Base-by-base conservation (phyloP, 2,888 invertebrate genomes). In the Caenorhabditis sp. region DNA sequence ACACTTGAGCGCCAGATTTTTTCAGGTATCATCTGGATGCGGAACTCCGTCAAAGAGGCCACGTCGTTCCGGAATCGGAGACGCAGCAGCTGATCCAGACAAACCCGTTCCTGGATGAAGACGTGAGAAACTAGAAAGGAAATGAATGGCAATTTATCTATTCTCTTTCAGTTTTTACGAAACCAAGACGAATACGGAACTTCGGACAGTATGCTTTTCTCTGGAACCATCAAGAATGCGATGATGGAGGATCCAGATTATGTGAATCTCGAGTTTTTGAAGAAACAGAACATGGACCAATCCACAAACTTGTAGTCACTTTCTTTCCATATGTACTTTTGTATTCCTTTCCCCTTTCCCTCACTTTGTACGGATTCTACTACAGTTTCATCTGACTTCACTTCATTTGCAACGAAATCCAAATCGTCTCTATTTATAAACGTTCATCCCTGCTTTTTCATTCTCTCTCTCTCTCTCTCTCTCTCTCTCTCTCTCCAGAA, bases 221-320 rank as follows among this genome's bases (percentile, higher is more conserved):
- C 78, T 9, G 68, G 63, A 20, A 78, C 72, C 7, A 53, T 77
- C 35, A 76, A 65, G 35, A 63, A 71, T 11, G 56, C 48, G 2
- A 48, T 56, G 4, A 27, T 55, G 41, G 70, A 79, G 17, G 81
- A 81, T 20, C 81, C 81, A 7, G 75, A 78, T 24, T 81, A 81
- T 58, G 81, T 79, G 20, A 81, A 81, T 63, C 72, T 81, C 20
- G 81, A 81, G 30, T 78, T 61, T 66, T 46, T 77, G 30, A 71
- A 72, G 22, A 65, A 61, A 13, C 71, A 66, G 41, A 70, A 76
- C 17, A 77, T 77, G 77, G 71, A 77, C 24, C 77, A 77, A 24
- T 77, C 77, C 26, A 77, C 77, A 39, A 77, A 77, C 15, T 59
- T 77, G 39, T 61, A 48, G 26, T 46, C 26, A 68, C 32, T 50